Evolutionary conservation across 2,113 vertebrate species (phyloP), one percentile per base, ranked within the genome.

Genomic region (Macquaria ambigua): DNA sequence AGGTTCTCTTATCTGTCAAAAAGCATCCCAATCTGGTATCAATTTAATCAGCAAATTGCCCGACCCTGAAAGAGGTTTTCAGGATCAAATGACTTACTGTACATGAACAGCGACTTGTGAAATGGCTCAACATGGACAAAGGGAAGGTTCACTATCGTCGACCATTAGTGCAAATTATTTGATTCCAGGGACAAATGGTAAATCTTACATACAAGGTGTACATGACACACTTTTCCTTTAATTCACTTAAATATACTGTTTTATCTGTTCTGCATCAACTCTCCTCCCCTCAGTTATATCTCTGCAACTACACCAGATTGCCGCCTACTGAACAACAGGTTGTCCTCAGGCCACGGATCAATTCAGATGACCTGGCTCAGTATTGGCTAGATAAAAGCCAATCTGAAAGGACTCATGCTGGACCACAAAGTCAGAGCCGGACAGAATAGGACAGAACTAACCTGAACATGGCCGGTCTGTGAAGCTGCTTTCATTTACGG

Each of bases 301-400:
- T 80, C 62, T 46, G 25, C 56, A 84, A 53, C 62, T 28, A 52
- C 12, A 83, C 28, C 81, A 73, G 66, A 73, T 31, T n/a, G 48
- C 15, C 6, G 16, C 23, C 43, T 14, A n/a, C 31, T 15, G 8
- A 68, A 80, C 46, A 55, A 50, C 69, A 81, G 74, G 66, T 61
- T 79, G 78, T 48, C 46, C 50, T 79, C 16, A 0, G 43, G 37
- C 55, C 46, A 77, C 46, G 74, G 59, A 81, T 80, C 41, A 71
- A 37, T 46, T 69, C 41, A 66, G 74, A 81, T 61, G 64, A 83
- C 70, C 69, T 64, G 28, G 39, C 50, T 79, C 56, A 71, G 77
- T 34, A 74, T 58, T 78, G 69, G 39, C 11, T 31, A 16, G 39
- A 58, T 55, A 70, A 75, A 82, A 79, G 21, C 20, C 55, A 39